Conservation (phyloP, 1,140 invertebrate species). For the Musca vetustissima region DNA sequence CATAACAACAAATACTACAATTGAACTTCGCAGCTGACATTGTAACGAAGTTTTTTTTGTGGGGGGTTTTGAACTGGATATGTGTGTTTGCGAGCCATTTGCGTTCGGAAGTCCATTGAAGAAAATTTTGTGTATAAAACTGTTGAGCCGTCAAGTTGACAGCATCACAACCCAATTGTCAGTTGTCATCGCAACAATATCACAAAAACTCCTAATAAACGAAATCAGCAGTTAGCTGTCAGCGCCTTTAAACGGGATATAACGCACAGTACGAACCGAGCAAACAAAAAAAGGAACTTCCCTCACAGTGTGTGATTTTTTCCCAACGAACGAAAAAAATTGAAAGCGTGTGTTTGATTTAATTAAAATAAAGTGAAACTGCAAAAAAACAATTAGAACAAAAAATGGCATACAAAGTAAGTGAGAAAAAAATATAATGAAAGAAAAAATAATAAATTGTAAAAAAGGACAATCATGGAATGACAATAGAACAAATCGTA, state of each 20-base stretch:
- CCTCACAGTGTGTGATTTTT: background rate
- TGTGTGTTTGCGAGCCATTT: no score
- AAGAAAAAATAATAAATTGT: background rate
- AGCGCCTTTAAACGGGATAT: conserved; percentile 1
- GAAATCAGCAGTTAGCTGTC: conserved; percentile 12
- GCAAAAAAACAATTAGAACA: background rate
- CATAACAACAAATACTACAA: no score
- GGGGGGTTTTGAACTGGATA: no score
- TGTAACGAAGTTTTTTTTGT: no score
- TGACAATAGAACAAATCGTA: background rate
- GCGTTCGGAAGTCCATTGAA: background rate
- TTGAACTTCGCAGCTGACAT: no score
- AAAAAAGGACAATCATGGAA: conserved; percentile 10
- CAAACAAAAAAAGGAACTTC: background rate
- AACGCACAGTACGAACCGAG: background rate
- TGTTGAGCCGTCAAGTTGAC: conserved; percentile 29
- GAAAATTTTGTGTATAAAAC: conserved; percentile 27
- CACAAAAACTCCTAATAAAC: background rate
- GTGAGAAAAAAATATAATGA: conserved; percentile 27
- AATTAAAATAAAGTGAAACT: conserved; percentile 5
- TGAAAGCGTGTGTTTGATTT: conserved; percentile 28
- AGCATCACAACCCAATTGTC: conserved; percentile 31
- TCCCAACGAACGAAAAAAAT: background rate
- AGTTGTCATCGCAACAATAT: conserved; percentile 25
- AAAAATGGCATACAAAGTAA: conserved; percentile 51